Base-by-base conservation (phyloP, 2,888 invertebrate species). In the Apamea anceps region DNA sequence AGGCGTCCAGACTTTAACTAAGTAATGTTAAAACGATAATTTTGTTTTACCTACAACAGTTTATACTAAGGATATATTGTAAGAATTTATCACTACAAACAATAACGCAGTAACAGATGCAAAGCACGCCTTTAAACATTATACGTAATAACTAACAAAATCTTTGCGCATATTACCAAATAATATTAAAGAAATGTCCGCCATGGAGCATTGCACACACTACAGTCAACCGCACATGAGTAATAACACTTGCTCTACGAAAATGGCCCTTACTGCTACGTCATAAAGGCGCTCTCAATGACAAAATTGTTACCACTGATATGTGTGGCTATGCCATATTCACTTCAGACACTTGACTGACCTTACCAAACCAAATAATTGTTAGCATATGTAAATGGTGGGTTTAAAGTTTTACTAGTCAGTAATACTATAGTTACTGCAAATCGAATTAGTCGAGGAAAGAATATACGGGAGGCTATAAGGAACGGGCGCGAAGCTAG, bases 401-500 rank as follows among this genome's bases (percentile, higher is more conserved):
- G 18, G 42, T 57, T 74, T 74, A 37, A 66, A 83, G 21, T 62
- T 77, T 63, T 71, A 70, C 28, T n/a, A 21, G 18, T 1, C 37
- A n/a, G 54, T 77, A 28, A 74, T 32, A 45, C 25, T 77, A 51
- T 18, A 12, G 21, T 13, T 70, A 73, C 57, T 57, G 54, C 12
- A 42, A 82, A 63, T 60, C 7, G 51, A 73, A 76, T 68, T 82
- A 72, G 75, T 76, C 60, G 42, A 73, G 37, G 2, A 60, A 21
- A 15, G 70, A 81, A 82, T 65, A 82, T 70, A 82, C 70, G 51
- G 45, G 32, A 65, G 42, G 42, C 18, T 63, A 42, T 48, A 12
- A 8, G 21, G 48, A 63, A 37, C 48, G 25, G 28, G n/a, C 45
- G 7, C 45, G 45, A 10, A 10, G 10, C 37, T 37, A 25, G 25